Percentiles rank a stretch among this genome's conserved stretches.
phyloP scores from a whole-genome alignment of 2,113 vertebrate species.

The Emydura subglobosa region DNA sequence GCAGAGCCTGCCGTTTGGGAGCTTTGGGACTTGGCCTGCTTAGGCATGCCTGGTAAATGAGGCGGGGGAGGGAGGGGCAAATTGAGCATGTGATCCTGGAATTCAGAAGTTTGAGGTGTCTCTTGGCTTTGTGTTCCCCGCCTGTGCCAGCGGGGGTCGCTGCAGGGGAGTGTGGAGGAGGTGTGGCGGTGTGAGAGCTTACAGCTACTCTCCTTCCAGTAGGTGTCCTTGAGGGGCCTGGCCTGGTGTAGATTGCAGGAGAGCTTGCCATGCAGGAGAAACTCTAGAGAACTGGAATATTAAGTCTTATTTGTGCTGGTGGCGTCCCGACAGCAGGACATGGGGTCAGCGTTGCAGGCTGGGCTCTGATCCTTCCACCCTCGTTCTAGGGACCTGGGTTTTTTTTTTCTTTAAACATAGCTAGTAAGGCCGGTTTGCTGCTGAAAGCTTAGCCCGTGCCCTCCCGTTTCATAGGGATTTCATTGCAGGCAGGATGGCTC shows the following conservation, averaged over 20 bases:
- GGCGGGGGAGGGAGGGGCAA: neutral
- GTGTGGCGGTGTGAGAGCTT: no score
- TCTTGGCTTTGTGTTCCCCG: no score
- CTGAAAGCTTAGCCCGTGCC: neutral
- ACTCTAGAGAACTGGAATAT: neutral
- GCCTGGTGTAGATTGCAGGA: neutral
- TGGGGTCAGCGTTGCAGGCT: no score
- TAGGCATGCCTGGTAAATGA: no score
- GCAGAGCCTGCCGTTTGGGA: neutral
- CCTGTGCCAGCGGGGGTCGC: no score
- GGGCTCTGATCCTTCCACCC: neutral
- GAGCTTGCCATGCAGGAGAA: neutral
- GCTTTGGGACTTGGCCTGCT: no score
- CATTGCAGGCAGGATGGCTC: conserved; percentile 23
- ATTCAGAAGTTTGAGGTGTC: no score
- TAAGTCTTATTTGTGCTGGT: neutral
- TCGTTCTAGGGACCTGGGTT: conserved; percentile 38
- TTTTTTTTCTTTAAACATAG: neutral
- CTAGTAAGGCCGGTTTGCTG: conserved; percentile 26
- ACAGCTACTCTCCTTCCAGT: neutral
- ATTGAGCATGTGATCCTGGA: fast-evolving
- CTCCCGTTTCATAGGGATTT: conserved; percentile 12
- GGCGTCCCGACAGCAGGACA: no score
- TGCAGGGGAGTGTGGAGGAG: no score
- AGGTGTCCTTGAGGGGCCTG: neutral